Evolutionary conservation across 2,888 invertebrate genomes (phyloP), one percentile per base, ranked within the genome.

Genomic region (Chydorus sphaericus): DNA sequence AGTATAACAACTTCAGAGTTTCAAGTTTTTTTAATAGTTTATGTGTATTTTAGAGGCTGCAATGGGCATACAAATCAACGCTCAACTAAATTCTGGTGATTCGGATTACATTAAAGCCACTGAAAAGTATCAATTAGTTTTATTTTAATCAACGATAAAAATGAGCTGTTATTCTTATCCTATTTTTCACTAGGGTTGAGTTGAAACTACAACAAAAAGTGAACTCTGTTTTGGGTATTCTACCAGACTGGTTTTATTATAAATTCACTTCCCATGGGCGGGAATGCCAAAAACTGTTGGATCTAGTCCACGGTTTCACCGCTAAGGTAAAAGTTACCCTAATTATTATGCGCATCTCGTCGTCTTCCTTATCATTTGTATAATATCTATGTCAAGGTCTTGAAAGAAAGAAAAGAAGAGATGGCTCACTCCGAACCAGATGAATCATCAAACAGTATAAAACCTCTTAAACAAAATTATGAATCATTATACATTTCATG

Each of bases 111-210:
- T 69, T 7, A 58, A 61, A 20, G 67, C 67, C 20, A 65, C 69
- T 5, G 61, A 63, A 62, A 20, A 60, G 62, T 7, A 59, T 60
- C 38, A 23, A 14, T 26, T 4, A 20, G 28, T 16, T 16, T 44
- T n/a, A 23, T 5, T 39, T 60, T 26, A 50, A 58, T 10, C 58
- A 59, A 23, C 48, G 54, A 59, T 23, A 48, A 23, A 73, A 74
- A 0, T 74, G 73, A 73, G 62, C 68, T 6, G 71, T 71, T 68
- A 62, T 68, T 2, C 67, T 71, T 29, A 64, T 67, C 7, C 57
- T 73, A 56, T 36, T 16, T 48, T 28, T 29, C 11, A 8, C 20
- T n/a, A 30, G 36, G 63, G 11, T 60, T 61, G 2, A 58, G 60
- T 31, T 33, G 60, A 20, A 54, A 59, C 5, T 58, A 59, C 23